phyloP scores from a whole-genome alignment of 2,888 invertebrate species.

The Sthenelais limicola region DNA sequence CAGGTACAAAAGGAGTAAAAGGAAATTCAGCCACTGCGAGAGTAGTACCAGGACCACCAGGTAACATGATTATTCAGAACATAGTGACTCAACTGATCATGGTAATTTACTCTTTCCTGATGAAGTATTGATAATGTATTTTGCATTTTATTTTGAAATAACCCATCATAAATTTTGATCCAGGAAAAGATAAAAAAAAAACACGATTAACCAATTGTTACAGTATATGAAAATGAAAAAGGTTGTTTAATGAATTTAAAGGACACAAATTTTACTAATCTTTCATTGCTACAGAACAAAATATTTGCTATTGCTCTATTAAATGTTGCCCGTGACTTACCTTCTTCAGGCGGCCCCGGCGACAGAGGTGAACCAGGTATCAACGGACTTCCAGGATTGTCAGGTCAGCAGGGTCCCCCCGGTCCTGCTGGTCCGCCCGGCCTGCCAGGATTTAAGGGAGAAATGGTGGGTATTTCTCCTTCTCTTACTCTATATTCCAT shows the following conservation, averaged over 20 bases:
- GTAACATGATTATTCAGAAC: no score
- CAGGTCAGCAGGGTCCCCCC: conserved; percentile 46
- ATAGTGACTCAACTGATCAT: no score
- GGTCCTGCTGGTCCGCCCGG: conserved; percentile 45
- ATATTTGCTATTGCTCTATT: no score
- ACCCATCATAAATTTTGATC: not conserved
- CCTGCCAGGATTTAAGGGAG: conserved; percentile 46
- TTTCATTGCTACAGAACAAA: no score
- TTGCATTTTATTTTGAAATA: not conserved
- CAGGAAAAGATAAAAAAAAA: not conserved
- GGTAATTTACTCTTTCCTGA: no score
- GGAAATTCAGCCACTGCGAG: conserved; percentile 51
- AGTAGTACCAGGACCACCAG: conserved; percentile 39
- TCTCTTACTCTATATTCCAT: no score
- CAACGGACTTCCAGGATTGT: conserved; percentile 41
- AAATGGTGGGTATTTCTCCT: conserved; percentile 46
- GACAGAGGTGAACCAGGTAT: conserved; percentile 41
- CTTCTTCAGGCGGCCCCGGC: conserved; percentile 20
- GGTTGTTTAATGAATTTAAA: no score
- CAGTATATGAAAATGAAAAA: no score
- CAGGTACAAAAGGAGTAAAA: conserved; percentile 60
- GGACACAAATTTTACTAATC: no score
- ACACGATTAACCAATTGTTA: not conserved
- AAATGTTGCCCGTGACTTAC: not conserved
- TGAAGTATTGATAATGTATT: not conserved